A percentile compares a stretch with the other conserved stretches of the same genome.
Evolutionary conservation across 2,113 vertebrate species (phyloP).

Genomic region (Pantherophis guttatus): DNA sequence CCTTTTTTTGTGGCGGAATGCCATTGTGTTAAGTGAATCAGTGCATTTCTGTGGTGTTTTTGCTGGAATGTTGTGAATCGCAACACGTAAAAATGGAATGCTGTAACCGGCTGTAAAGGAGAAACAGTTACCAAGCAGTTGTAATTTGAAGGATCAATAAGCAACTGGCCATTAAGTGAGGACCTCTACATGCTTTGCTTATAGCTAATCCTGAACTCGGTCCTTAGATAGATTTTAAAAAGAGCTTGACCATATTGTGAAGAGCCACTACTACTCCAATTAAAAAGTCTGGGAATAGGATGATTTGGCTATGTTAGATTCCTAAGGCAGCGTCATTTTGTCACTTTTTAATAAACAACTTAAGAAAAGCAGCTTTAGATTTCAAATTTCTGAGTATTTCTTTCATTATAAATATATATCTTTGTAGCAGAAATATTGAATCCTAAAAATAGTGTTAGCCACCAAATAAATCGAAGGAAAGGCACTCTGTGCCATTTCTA

Average conservation of each 20-base stretch:
- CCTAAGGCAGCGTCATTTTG: too few relatives aligned
- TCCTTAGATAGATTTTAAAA: background rate
- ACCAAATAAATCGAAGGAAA: background rate
- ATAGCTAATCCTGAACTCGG: background rate
- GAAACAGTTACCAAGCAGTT: background rate
- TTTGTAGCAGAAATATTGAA: background rate
- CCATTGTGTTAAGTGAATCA: background rate
- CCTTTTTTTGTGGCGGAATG: background rate
- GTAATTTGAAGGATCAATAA: background rate
- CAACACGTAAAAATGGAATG: background rate
- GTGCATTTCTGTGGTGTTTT: background rate
- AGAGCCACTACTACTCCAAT: background rate
- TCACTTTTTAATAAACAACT: background rate
- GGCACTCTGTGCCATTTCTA: background rate
- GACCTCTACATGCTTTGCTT: background rate
- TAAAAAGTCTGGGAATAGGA: background rate
- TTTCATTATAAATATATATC: background rate
- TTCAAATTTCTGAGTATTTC: background rate
- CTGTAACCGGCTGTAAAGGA: background rate
- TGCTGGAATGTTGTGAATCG: background rate
- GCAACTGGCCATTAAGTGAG: background rate
- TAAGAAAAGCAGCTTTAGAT: background rate
- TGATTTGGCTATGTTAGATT: background rate
- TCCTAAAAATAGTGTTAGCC: background rate
- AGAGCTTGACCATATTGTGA: background rate